These are phyloP conservation scores for Drosophila bocqueti DNA, from an alignment of 1,140 invertebrate genomes.

Conservation along the genomic window DNA sequence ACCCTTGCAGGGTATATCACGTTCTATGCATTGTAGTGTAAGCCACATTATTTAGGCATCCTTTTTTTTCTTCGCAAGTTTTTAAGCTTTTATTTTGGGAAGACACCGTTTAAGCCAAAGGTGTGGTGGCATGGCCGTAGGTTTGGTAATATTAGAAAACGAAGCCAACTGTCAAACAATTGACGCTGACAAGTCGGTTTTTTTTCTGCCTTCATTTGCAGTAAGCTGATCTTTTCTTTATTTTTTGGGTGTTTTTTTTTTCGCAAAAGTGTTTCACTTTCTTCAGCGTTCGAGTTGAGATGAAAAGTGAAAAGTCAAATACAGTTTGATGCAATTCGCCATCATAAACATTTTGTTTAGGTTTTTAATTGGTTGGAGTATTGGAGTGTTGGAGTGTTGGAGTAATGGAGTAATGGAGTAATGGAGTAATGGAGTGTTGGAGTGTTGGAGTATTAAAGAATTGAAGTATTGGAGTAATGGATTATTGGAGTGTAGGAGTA, in stretches of 20 bases:
- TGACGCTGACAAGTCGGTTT: conserved; percentile 39
- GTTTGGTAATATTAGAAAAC: conserved; percentile 70
- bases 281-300: conserved; percentile 11
- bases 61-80: too few species aligned
- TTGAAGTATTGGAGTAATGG: too few species aligned
- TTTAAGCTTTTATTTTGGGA: background rate
- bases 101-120: background rate
- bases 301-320: conserved; percentile 46
- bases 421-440: too few species aligned
- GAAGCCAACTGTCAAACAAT: conserved; percentile 52
- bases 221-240: conserved; percentile 14
- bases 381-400: background rate
- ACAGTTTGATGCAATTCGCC: background rate
- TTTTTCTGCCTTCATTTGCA: background rate
- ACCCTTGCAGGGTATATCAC: background rate
- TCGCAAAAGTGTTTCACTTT: conserved; percentile 28
- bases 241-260: conserved; percentile 1
- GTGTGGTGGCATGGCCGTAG: conserved; percentile 6
- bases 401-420: too few species aligned
- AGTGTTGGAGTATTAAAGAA: too few species aligned
- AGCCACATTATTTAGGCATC: background rate
- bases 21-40: too few species aligned
- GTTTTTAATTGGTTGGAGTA: background rate
- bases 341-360: background rate
- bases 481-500: background rate